Conservation (phyloP, 1,140 invertebrate species). For the Eumaeus atala region DNA sequence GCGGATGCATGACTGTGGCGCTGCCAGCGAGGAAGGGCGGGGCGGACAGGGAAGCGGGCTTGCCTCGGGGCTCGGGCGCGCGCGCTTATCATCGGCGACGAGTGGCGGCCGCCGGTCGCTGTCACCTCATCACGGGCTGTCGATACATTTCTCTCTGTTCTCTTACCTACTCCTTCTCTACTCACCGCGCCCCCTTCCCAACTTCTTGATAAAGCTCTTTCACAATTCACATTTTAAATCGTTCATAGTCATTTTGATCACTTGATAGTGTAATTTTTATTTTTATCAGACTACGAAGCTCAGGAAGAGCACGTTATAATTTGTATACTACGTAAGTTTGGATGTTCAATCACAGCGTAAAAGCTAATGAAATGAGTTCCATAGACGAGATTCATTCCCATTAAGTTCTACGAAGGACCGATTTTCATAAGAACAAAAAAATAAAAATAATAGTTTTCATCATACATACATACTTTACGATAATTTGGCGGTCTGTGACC, state of each 20-base stretch:
- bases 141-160: conserved; percentile 21
- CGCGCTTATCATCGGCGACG: conserved; percentile 71
- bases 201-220: neutral
- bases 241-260: conserved; percentile 17
- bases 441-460: no score
- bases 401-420: no score
- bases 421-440: no score
- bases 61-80: conserved; percentile 58
- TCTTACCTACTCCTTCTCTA: conserved; percentile 22
- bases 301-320: no score
- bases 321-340: no score
- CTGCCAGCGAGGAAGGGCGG: conserved; percentile 63
- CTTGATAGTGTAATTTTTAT: neutral
- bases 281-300: no score
- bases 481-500: no score
- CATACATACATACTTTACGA: no score
- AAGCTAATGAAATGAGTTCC: no score
- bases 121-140: conserved; percentile 60
- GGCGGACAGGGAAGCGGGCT: conserved; percentile 54
- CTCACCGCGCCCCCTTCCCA: neutral
- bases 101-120: conserved; percentile 63
- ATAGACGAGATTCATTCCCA: no score
- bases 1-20: conserved; percentile 74
- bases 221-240: conserved; percentile 23
- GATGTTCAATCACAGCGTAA: no score